Evolutionary conservation across 2,888 invertebrate genomes (phyloP), one percentile per base, ranked within the genome.

Genomic region (Drosophila tanythrix): DNA sequence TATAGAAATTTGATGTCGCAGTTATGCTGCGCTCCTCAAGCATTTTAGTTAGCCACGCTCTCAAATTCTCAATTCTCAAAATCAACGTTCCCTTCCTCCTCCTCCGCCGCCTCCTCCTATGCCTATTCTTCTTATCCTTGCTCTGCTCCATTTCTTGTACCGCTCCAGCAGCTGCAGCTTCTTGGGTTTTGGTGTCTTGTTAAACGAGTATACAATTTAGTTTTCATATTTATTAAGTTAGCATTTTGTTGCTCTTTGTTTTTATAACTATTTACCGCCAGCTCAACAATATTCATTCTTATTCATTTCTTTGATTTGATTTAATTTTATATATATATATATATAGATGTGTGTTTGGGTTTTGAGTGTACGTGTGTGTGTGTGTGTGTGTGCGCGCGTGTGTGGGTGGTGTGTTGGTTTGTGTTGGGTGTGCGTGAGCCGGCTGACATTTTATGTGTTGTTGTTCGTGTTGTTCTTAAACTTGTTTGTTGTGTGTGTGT

Each of bases 151-250:
- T 15, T 55, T 27, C 36, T 36, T 57, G 29, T 52, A 57, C 46
- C 56, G 73, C 56, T 70, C 50, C 27, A 48, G 38, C 38, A 40
- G 55, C 27, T 10, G 62, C 57, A 61, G 58, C 64, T 50, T 50
- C 27, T 58, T 59, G 65, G 59, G 40, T 79, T 79, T 85, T 85
- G 89, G 89, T 85, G 89, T 88, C 81, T 86, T 79, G 81, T 86
- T 86, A 79, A 89, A 81, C 87, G 88, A 89, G 89, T 89, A 85
- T 83, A 89, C 83, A 80, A 60, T 81, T 88, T 81, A 83, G 70
- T 81, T 78, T 75, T 67, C 74, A 83, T 86, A 71, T 81, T 79
- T 74, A 72, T 71, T 81, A 70, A 74, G 68, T 78, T 70, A 75
- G 61, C 77, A 70, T 81, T 81, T 72, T 69, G 71, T 69, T 82